Evolutionary conservation across 2,888 invertebrate species (phyloP), one percentile per base, ranked within the genome.

Genomic region (Campoplex capitator): DNA sequence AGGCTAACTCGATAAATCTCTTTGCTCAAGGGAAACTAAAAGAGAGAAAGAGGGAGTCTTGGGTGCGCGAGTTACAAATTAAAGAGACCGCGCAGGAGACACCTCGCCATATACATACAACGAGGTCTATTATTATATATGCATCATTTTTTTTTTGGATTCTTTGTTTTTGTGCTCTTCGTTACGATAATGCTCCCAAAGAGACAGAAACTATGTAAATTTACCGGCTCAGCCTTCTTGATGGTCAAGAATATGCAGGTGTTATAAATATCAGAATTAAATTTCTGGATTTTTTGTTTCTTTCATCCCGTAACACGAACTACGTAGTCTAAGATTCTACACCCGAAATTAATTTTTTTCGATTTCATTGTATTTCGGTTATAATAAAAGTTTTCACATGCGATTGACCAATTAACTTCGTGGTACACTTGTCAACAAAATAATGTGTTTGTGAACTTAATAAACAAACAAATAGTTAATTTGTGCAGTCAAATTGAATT

Each of bases 51-150:
- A 54, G 84, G 77, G 83, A 86, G 73, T 71, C 83, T 75, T 83
- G 84, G 85, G 84, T 85, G 87, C 85, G 84, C 87, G 83, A 83
- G 87, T 87, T 87, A 87, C 87, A 87, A 87, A 87, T 87, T 87
- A 87, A 87, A 87, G 87, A 87, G 87, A 83, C 84, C 87, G 87
- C 84, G 79, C 18, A 28, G 65, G 65, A 83, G 87, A 87, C 85
- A 87, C 76, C 85, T 83, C 82, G n/a, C 62, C 48, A 56, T 54
- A 62, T 62, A 71, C 62, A 71, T 71, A 75, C 77, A 71, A n/a
- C 45, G 51, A 68, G 6, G n/a, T 62, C 56, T 82, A 82, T 82
- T 73, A 73, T 80, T 56, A 75, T 35, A 28, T 65, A 48, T 58
- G n/a, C 45, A 23, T 68, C 13, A 35, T 56, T 48, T 56, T 71